Base-by-base conservation (phyloP, 2,888 invertebrate genomes). In the Trichopria drosophilae region DNA sequence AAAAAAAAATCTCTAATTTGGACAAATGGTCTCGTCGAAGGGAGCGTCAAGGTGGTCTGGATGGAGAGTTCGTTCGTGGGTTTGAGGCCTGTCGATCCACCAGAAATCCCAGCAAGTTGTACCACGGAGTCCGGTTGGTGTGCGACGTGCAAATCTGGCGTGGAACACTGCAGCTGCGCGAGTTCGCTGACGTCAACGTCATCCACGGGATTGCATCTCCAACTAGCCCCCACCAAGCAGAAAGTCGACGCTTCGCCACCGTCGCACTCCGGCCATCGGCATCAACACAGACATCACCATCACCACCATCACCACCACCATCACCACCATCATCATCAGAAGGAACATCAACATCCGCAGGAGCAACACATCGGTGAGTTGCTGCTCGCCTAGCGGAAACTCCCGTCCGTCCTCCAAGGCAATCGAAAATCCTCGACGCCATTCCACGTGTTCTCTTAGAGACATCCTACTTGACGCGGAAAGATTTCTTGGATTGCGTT, bases 31-130 rank as follows among this genome's bases (percentile, higher is more conserved):
- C 29, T 41, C 41, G 13, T 31, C 55, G 56, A 62, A 72, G 84
- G 86, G 72, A 86, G 85, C 72, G 84, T 84, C 70, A 84, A 84
- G 67, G 76, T 91, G 67, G 90, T 87, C 76, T 93, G 94, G 93
- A 82, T 93, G 74, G 94, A 94, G 76, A 93, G 92, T 77, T 92
- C 92, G 59, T 94, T 94, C 75, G 88, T 90, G 54, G 89, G 89
- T 65, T 88, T 87, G 66, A 86, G 89, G 67, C 92, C 91, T 3
- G 78, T 90, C 70, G 91, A 91, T 65, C 89, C 90, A 37, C 92
- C 92, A 13, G 88, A 90, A 76, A 90, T 90, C 53, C 90, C 91
- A 28, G 79, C 85, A 64, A 83, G 68, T 57, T 61, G 73, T 60
- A 67, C 66, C 35, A 77, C 70, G 35, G 72, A 72, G 36, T 64